These are phyloP conservation scores for Heliothis subflexa DNA, from an alignment of 1,140 invertebrate genomes.

Conservation along the genomic window DNA sequence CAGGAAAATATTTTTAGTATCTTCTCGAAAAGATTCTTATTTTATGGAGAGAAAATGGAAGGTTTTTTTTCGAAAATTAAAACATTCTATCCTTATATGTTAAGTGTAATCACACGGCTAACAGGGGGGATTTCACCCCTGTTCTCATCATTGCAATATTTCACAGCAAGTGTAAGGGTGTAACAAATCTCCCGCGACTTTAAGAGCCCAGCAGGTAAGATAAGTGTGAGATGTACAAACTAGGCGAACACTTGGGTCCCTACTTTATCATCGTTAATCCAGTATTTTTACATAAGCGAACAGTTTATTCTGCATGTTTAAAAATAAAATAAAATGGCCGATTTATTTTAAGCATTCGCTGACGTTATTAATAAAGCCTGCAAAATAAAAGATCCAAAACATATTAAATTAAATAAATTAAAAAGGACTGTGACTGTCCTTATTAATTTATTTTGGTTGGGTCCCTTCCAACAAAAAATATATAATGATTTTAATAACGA, in stretches of 20 bases:
- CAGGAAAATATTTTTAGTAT: neutral
- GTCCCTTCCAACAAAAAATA: too few relatives aligned
- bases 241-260: slow-evolving; percentile 15
- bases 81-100: neutral
- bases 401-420: too few relatives aligned
- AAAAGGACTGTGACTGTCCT: too few relatives aligned
- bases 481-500: too few relatives aligned
- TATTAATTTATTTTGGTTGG: too few relatives aligned
- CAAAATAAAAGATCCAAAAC: too few relatives aligned
- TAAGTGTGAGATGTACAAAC: slow-evolving; percentile 40
- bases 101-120: slow-evolving; percentile 31
- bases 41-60: neutral
- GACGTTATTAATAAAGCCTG: neutral
- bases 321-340: neutral
- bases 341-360: neutral
- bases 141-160: slow-evolving; percentile 37
- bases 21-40: neutral
- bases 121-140: slow-evolving; percentile 24
- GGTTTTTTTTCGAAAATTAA: neutral
- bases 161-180: slow-evolving; percentile 19
- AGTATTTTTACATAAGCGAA: slow-evolving; percentile 20
- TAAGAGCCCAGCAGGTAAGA: slow-evolving; percentile 40
- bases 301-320: slow-evolving; percentile 1
- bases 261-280: slow-evolving; percentile 32
- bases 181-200: slow-evolving; percentile 42